Evolutionary conservation across 2,113 vertebrate species (phyloP).

Genomic region (Anguilla japonica): DNA sequence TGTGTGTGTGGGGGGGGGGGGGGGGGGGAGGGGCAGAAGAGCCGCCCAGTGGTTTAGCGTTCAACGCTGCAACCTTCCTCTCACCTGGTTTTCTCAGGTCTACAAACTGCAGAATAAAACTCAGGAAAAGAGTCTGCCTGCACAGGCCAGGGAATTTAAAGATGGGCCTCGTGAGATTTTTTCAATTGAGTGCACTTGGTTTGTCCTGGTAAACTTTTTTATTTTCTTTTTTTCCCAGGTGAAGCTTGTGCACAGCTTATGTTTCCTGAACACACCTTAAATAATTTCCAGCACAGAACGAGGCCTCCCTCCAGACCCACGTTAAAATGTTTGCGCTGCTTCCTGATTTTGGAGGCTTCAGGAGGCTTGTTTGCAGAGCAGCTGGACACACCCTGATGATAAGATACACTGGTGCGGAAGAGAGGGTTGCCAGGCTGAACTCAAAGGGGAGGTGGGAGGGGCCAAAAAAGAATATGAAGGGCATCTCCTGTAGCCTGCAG

Average conservation of each 20-base stretch:
- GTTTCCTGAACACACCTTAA: not conserved
- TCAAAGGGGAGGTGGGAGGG: not conserved
- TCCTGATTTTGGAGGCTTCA: not conserved
- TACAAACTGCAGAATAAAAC: not conserved
- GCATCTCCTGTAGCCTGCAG: too few relatives aligned
- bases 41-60: not conserved
- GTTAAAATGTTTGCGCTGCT: not conserved
- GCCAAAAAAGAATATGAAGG: not conserved
- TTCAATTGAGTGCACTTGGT: not conserved
- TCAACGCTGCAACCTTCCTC: not conserved
- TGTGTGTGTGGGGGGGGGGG: not conserved
- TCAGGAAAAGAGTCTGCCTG: not conserved
- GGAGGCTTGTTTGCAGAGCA: not conserved
- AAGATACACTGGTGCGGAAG: not conserved
- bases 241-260: not conserved
- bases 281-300: not conserved
- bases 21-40: conserved; percentile 19
- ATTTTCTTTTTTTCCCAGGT: too few relatives aligned
- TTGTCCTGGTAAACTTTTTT: not conserved
- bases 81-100: not conserved
- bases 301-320: not conserved
- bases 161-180: not conserved
- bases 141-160: not conserved
- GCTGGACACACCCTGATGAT: too few relatives aligned
- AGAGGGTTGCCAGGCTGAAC: not conserved